Conservation (phyloP, 2,797 vertebrate genomes). For the Falco cherrug region DNA sequence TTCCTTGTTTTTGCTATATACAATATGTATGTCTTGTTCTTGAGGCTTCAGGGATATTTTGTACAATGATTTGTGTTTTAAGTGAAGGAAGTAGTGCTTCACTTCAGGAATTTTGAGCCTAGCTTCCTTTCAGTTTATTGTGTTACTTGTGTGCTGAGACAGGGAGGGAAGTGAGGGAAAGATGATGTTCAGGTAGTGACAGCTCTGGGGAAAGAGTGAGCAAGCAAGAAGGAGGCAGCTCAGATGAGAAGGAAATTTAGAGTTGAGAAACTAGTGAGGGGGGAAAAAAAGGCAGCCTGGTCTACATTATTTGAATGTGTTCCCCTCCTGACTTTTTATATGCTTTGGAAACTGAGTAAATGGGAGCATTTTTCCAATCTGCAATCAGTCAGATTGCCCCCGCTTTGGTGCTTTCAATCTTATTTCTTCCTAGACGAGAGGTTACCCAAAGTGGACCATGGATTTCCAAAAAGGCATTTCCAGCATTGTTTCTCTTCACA, state of each 20-base stretch:
- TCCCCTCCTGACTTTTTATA: background rate
- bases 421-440: background rate
- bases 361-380: background rate
- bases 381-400: background rate
- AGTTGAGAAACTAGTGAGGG: background rate
- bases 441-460: background rate
- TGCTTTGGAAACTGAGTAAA: background rate
- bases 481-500: background rate
- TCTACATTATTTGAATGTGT: background rate
- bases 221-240: background rate
- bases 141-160: background rate
- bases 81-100: background rate
- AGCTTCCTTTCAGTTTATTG: background rate
- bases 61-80: background rate
- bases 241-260: background rate
- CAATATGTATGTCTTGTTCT: background rate
- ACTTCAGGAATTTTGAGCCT: background rate
- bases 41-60: background rate
- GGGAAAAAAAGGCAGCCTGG: background rate
- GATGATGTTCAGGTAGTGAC: background rate
- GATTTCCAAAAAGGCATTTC: background rate
- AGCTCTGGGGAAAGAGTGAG: background rate
- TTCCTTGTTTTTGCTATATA: background rate
- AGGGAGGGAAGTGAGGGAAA: background rate
- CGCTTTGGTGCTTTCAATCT: background rate